Conservation (phyloP, 2,113 vertebrate species). For the Neoarius graeffei region DNA sequence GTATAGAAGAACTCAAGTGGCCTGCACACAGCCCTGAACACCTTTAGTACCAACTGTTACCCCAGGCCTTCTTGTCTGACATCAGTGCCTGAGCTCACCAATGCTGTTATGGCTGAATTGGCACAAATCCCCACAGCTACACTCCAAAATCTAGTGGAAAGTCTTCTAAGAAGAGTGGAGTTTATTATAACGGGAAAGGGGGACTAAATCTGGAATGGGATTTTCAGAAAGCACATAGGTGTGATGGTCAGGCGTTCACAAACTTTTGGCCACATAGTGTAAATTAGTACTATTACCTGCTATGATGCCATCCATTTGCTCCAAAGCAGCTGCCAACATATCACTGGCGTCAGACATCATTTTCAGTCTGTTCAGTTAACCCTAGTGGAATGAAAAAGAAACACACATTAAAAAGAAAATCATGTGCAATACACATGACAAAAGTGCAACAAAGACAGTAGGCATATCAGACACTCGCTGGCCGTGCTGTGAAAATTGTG, state of each 20-base stretch:
- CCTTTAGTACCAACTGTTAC: not conserved
- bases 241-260: not conserved
- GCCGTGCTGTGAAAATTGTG: too few species aligned
- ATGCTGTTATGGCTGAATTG: not conserved
- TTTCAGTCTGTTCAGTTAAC: constrained; percentile 61
- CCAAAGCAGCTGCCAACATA: constrained; percentile 95
- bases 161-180: not conserved
- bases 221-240: not conserved
- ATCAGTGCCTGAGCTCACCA: not conserved
- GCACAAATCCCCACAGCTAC: not conserved
- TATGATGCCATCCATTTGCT: constrained; percentile 99
- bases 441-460: not conserved
- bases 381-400: constrained; percentile 49
- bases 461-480: too few species aligned
- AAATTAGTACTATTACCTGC: constrained; percentile 78
- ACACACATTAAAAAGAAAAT: not conserved
- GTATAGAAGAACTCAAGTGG: not conserved
- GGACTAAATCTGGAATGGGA: not conserved
- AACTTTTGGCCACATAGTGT: not conserved
- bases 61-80: not conserved
- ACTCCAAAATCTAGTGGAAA: not conserved
- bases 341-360: constrained; percentile 99
- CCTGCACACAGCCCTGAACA: not conserved
- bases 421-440: not conserved
- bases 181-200: not conserved